Conservation (phyloP, 1,140 invertebrate genomes). For the Sesamia nonagrioides region DNA sequence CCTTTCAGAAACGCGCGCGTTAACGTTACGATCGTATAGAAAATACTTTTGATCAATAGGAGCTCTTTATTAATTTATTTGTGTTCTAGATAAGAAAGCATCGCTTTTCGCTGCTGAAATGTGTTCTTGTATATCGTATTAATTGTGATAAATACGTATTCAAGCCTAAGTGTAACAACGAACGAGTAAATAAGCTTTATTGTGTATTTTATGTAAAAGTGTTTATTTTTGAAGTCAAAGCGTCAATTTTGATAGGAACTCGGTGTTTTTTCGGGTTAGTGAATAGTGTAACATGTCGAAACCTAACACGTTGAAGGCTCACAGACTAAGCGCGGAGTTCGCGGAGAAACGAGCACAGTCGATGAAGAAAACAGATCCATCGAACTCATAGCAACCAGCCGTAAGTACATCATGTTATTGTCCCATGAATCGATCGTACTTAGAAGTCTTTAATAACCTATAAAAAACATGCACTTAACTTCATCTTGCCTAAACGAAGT, state of each 20-base stretch:
- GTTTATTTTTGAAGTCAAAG: constrained; percentile 55
- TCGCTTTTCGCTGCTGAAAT: constrained; percentile 57
- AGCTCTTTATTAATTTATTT: constrained; percentile 80
- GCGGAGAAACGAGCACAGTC: constrained; percentile 79
- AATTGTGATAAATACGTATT: constrained; percentile 59
- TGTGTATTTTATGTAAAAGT: constrained; percentile 51
- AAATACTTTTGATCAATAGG: constrained; percentile 77
- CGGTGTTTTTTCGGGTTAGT: constrained; percentile 59
- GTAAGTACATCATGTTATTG: constrained; percentile 68
- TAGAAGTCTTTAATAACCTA: constrained; percentile 2
- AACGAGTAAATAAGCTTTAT: constrained; percentile 63
- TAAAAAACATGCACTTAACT: neutral
- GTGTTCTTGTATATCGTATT: constrained; percentile 57
- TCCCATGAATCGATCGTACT: neutral
- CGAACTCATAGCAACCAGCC: constrained; percentile 83
- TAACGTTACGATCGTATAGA: constrained; percentile 55
- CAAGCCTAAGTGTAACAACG: constrained; percentile 73
- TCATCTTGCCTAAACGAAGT: neutral
- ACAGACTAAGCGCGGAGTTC: constrained; percentile 82
- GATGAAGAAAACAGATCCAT: constrained; percentile 78
- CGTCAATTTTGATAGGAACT: constrained; percentile 55
- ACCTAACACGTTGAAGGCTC: constrained; percentile 81
- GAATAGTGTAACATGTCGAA: constrained; percentile 79
- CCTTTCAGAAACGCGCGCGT: constrained; percentile 39
- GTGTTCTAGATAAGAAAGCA: constrained; percentile 70